Base-by-base conservation (phyloP, 2,113 vertebrate genomes). In the Erythrocercus mccallii region DNA sequence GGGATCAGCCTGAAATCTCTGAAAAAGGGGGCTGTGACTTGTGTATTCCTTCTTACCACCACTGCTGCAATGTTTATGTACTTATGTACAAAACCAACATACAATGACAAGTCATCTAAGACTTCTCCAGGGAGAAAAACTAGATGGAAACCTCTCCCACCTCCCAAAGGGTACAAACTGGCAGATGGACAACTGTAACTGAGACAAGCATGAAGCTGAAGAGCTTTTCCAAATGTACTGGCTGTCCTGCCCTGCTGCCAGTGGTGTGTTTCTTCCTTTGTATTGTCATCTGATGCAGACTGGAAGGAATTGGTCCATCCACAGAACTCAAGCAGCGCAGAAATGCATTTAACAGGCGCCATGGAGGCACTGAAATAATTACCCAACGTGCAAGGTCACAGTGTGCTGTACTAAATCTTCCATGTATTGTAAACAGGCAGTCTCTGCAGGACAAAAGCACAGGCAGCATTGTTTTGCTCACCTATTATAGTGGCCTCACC, bases 401-500 rank as follows among this genome's bases (percentile, higher is more conserved):
- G 65, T 18, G 92, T 74, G 85, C 94, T 88, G 85, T 23, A 81
- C 90, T 56, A 51, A 88, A 86, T 22, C 85, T 73, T 48, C 40
- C 48, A 27, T 12, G 38, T 73, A 90, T 45, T 95, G 83, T 78
- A 89, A 94, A 94, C 61, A 76, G 16, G 48, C 65, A 48, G 62
- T 90, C 93, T 94, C 88, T 93, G 56, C 40, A 74, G 87, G 72
- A 93, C 90, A 93, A 88, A 93, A 92, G 77, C 76, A 86, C 1
- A 2, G 35, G 68, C 64, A 56, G 56, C 47, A 64, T 88, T 92
- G 90, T 81, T 94, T 70, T 78, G 53, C 37, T 93, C 88, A 73
- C 85, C 86, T 92, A 33, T 64, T 92, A 33, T 0, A 78, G 20
- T 9, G 40, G 57, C 48, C 60, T 84, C 51, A 19, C 38, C 81